Conservation (phyloP, 2,888 invertebrate genomes). For the Aethes cnicana region DNA sequence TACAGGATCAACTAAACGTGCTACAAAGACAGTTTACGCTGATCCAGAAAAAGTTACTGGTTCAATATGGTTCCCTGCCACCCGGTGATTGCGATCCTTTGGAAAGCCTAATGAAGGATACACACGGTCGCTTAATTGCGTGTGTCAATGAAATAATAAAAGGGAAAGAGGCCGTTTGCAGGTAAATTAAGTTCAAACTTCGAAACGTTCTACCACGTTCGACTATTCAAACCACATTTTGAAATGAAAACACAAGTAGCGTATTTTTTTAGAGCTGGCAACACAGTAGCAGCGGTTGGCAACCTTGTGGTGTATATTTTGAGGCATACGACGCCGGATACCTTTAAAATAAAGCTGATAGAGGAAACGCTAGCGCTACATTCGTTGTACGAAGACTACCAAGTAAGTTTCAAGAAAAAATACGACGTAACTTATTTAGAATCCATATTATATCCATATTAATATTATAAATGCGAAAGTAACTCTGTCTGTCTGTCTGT, state of each 20-base stretch:
- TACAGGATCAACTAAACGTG: slow-evolving; percentile 73
- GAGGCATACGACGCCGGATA: slow-evolving; percentile 51
- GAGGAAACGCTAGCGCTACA: slow-evolving; percentile 68
- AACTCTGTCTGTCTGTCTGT: too few species aligned
- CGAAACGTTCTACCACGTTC: too few species aligned
- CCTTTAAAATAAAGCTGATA: slow-evolving; percentile 61
- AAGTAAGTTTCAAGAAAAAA: slow-evolving; percentile 57
- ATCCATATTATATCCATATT: too few species aligned
- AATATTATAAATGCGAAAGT: too few species aligned
- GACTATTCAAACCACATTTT: too few species aligned
- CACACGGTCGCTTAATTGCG: slow-evolving; percentile 83
- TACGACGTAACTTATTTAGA: too few species aligned
- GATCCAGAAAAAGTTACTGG: slow-evolving; percentile 88
- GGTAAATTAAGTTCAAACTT: slow-evolving; percentile 42
- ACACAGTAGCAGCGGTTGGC: slow-evolving; percentile 56
- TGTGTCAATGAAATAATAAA: slow-evolving; percentile 73
- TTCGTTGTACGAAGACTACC: slow-evolving; percentile 64
- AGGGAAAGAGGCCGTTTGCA: slow-evolving; percentile 59
- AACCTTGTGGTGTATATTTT: slow-evolving; percentile 56
- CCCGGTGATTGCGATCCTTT: slow-evolving; percentile 88
- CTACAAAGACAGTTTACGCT: slow-evolving; percentile 88
- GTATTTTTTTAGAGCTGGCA: slow-evolving; percentile 58
- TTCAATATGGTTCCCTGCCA: slow-evolving; percentile 90
- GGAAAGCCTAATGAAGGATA: slow-evolving; percentile 87
- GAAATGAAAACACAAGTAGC: too few species aligned